Evolutionary conservation across 2,113 vertebrate genomes (phyloP).

Genomic region (Phylloscopus trochilus): DNA sequence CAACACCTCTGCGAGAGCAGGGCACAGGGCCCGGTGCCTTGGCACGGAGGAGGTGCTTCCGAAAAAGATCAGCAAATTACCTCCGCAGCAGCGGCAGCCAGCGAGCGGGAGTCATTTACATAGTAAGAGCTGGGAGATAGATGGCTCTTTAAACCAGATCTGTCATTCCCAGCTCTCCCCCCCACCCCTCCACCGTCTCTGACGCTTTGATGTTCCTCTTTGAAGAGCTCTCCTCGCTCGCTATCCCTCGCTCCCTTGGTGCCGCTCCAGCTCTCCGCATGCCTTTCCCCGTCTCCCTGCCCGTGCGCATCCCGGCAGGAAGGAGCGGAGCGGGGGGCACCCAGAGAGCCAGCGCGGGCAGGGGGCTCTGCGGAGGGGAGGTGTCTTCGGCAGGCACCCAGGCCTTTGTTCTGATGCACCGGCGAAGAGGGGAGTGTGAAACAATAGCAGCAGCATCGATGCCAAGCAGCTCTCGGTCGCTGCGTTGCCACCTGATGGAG

Average conservation of each 20-base stretch:
- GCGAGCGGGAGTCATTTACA: conserved; percentile 56
- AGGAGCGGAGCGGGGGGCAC: background rate
- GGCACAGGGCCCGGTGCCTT: background rate
- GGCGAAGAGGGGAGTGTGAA: background rate
- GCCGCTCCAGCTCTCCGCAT: conserved; percentile 28
- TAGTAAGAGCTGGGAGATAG: conserved; percentile 58
- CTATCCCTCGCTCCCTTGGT: conserved; percentile 41
- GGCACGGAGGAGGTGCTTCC: background rate
- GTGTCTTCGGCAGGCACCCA: fast-evolving
- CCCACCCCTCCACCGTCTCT: no score
- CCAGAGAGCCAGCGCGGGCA: background rate
- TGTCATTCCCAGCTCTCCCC: conserved; percentile 52
- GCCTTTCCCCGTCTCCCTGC: background rate
- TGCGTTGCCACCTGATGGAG: background rate
- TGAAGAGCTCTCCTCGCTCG: conserved; percentile 57
- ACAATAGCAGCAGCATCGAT: fast-evolving
- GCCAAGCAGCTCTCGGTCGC: background rate
- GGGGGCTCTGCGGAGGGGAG: background rate
- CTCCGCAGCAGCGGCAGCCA: background rate
- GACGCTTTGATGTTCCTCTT: conserved; percentile 67
- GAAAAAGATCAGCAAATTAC: conserved; percentile 21
- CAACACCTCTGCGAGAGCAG: fast-evolving
- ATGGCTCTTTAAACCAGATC: conserved; percentile 72
- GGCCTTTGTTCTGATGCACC: background rate
- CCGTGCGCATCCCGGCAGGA: background rate